Percentiles rank a stretch among this genome's conserved stretches.
These are phyloP conservation scores for Drosophila siamana DNA, from an alignment of 2,888 invertebrate genomes.

Conservation along the genomic window DNA sequence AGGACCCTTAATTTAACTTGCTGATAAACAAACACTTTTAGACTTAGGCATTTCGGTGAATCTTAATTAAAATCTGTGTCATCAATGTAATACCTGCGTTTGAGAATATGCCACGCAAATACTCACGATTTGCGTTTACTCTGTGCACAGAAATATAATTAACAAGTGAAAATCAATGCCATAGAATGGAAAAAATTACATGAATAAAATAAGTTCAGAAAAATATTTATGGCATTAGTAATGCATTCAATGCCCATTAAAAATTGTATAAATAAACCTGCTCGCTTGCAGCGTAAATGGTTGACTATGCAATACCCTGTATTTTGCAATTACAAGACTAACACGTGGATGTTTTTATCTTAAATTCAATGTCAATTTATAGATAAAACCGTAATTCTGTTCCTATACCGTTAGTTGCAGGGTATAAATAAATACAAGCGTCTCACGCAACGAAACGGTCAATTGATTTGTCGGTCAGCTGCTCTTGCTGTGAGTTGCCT, in stretches of 20 bases:
- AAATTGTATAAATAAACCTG: constrained; percentile 25
- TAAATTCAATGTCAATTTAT: background rate
- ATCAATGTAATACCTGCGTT: background rate
- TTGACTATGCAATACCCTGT: constrained; percentile 25
- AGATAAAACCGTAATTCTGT: background rate
- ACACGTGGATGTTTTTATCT: background rate
- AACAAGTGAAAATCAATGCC: constrained; percentile 47
- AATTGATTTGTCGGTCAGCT: constrained; percentile 69
- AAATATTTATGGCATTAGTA: constrained; percentile 16
- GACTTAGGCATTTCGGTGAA: background rate
- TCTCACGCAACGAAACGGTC: constrained; percentile 42
- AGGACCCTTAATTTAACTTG: background rate
- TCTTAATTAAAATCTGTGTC: background rate
- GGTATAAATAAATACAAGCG: constrained; percentile 23
- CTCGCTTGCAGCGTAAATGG: background rate
- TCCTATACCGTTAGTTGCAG: constrained; percentile 2
- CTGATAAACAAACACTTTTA: background rate
- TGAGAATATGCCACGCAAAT: constrained; percentile 10
- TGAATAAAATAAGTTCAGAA: constrained; percentile 10
- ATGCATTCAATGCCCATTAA: constrained; percentile 35
- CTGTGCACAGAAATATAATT: constrained; percentile 41
- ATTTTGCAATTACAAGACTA: background rate
- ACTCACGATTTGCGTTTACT: constrained; percentile 20
- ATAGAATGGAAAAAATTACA: constrained; percentile 32
- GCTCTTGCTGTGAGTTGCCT: constrained; percentile 25